Evolutionary conservation across 2,797 vertebrate species (phyloP), one percentile per base, ranked within the genome.

Genomic region (Psittacula derbiana): DNA sequence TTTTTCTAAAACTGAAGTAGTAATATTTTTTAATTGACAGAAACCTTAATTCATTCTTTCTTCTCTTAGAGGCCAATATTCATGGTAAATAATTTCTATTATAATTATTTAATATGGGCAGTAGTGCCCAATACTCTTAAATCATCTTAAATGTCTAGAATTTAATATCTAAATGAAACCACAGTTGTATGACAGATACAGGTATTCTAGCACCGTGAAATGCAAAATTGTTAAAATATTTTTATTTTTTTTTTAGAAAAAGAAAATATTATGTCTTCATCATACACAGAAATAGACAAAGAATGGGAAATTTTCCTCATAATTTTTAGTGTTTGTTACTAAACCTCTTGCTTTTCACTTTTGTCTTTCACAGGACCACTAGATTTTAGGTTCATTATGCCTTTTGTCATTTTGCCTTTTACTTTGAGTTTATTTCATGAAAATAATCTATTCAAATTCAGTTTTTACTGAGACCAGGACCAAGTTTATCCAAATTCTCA

Each of bases 241-340:
- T 46, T 11, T 11, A 52, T 5, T 1, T 11, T 38, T 11, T 12
- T 50, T 20, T 18, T 0, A 13, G 31, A 18, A 3, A 38, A 70
- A 24, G 1, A 41, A 70, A 49, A 20, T 19, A 12, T 3, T 24
- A 28, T 3, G 1, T 36, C 19, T 33, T 57, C 11, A 6, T 44
- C 3, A 12, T 41, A 27, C 12, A 6, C 25, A 72, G 31, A 75
- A 41, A 12, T n/a, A 27, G 18, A 40, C 5, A 49, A 1, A 71
- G 0, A 3, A 75, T 10, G 6, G 28, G 11, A 16, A 49, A 23
- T 36, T 53, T 70, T 67, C 6, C 23, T 71, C 62, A 47, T 52
- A 3, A 11, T 30, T 52, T 62, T 66, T 75, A 71, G 5, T 0
- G 1, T 82, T 74, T 62, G 1, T 12, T 14, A 53, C 62, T 33